Evolutionary conservation across 1,140 invertebrate species (phyloP), one percentile per base, ranked within the genome.

Genomic region (Zaprionus vittiger): DNA sequence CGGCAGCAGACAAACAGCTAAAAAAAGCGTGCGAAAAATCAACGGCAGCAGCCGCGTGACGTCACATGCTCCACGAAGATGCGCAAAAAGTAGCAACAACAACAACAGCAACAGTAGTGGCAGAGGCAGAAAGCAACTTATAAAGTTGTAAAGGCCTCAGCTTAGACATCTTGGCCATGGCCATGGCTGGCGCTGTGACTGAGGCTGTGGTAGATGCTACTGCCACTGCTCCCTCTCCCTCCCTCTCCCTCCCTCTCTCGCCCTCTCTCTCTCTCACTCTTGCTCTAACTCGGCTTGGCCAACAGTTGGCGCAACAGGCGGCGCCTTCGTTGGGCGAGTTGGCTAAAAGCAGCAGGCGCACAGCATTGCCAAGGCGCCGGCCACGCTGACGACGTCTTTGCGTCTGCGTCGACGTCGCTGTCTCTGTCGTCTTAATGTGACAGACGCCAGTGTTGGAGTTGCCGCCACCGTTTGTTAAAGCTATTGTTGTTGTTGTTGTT

Each of bases 281-380:
- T 3, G 12, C 47, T 22, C 2, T 52, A 5, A 41, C 52, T 62
- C 44, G 68, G 69, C 52, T 49, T 83, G 81, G 81, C 76, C 80
- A 83, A 76, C 75, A 44, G 47, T 56, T 78, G 76, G 77, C 79
- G 75, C 82, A 85, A 85, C 82, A 85, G 82, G 82, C 82, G 79
- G 79, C 83, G 82, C 82, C 82, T 85, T 77, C 75, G 75, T 28
- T 73, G 62, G 49, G 47, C 49, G 22, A 62, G 79, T 84, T 84
- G 82, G 82, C 82, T 75, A 73, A 84, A 28, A 84, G 81, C 81
- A 84, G 71, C 82, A 81, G 82, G 82, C 82, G 82, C 73, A 56
- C 82, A 84, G 82, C 78, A 79, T n/a, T 79, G 54, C 34, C 59
- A 71, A 52, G 62, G 38, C 24, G 73, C 38, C 71, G 47, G 34